These are phyloP conservation scores for Cheumatopsyche charites DNA, from an alignment of 1,140 invertebrate species.

Conservation along the genomic window DNA sequence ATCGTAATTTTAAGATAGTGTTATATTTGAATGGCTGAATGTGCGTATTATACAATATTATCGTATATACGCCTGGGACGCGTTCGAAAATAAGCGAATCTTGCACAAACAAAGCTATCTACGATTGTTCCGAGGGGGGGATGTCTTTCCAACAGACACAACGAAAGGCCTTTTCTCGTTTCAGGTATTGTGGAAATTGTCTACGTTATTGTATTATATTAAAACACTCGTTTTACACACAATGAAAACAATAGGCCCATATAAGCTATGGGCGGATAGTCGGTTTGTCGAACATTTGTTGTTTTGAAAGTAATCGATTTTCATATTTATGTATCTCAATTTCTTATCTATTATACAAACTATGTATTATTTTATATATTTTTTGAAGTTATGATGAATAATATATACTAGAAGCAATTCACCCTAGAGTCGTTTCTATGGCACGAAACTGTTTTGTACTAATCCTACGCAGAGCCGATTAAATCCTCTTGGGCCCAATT, in stretches of 20 bases:
- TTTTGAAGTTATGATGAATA: too few species aligned
- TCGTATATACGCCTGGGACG: neutral
- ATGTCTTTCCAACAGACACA: neutral
- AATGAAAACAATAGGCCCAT: too few species aligned
- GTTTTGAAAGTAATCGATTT: too few species aligned
- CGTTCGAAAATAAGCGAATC: neutral
- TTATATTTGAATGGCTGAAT: constrained; percentile 1
- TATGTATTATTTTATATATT: too few species aligned
- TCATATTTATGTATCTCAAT: too few species aligned
- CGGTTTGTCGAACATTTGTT: too few species aligned
- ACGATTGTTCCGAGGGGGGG: neutral
- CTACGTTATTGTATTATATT: neutral
- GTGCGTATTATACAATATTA: neutral
- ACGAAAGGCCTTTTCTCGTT: neutral
- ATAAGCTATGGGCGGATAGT: too few species aligned
- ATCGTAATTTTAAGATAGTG: constrained; percentile 26
- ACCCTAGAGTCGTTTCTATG: neutral
- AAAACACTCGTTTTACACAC: neutral
- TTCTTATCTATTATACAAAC: too few species aligned
- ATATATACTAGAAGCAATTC: too few species aligned
- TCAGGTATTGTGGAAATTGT: constrained; percentile 8
- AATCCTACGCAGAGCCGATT: constrained; percentile 14
- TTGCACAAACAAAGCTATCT: constrained; percentile 13
- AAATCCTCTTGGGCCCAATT: constrained; percentile 33
- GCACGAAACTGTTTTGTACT: neutral